Base-by-base conservation (phyloP, 2,888 invertebrate genomes). In the Caenorhabditis panamensis region DNA sequence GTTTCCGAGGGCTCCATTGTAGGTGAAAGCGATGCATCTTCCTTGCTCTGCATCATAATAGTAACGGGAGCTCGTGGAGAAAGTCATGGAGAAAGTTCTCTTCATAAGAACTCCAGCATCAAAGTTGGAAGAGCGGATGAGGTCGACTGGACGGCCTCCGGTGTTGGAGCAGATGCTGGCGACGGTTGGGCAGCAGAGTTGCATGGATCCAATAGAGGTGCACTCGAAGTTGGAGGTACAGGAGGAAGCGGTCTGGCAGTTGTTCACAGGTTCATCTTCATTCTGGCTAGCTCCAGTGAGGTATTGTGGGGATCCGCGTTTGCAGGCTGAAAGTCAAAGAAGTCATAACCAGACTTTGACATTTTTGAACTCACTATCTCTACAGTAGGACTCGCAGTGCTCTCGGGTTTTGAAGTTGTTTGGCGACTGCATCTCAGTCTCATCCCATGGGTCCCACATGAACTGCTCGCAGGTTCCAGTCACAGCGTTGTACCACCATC, bases 381-480 rank as follows among this genome's bases (percentile, higher is more conserved):
- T 83, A 78, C 90, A 90, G 77, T 89, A 90, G 20, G 88, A 86
- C 63, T 89, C 89, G 82, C 90, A 90, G 64, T 90, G 90, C 62
- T 90, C 90, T 58, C 89, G 44, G 28, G 90, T 90, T 80, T 89
- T 89, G 86, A 90, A 90, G 85, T 90, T 90, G 87, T 90, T 90
- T 51, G 90, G 89, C 47, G 88, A 86, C 80, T 90, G 90, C 79
- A 89, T 87, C 79, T 89, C 88, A 61, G 84, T 87, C 86, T 89
- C 89, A 83, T 89, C 89, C 90, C 89, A 90, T 58, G 89, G 89
- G 64, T 90, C 90, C 89, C 89, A 90, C 87, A 89, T 87, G 85
- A 90, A 90, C 77, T 89, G 90, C 72, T 90, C 88, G 71, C 90
- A 90, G 13, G 88, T 89, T 54, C 87, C 89, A 66, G 89, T 90